Evolutionary conservation across 2,888 invertebrate genomes (phyloP), one percentile per base, ranked within the genome.

Genomic region (Erebia palarica): DNA sequence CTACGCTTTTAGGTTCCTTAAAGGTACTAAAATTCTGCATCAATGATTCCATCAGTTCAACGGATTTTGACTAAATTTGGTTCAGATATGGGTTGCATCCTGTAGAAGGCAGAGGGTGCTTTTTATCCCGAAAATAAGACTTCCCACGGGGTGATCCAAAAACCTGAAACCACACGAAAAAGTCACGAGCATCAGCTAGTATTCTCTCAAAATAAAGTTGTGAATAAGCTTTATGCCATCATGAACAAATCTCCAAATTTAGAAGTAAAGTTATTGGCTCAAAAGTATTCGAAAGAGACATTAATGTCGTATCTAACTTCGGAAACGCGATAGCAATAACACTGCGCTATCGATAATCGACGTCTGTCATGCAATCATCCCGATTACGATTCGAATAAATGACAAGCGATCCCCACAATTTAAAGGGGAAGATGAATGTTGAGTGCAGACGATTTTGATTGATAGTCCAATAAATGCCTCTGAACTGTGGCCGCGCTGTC

Each of bases 391-490:
- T 75, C 68, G 68, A 63, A 74, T 73, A 68, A 74, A 73, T 71
- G 74, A 74, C 70, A 70, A 70, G 61, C 66, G 71, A 68, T 68
- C 74, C 74, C 72, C 65, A 72, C 75, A 77, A 80, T 79, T 78
- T 80, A 80, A 81, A 47, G 77, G 78, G 78, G 72, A 78, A 81
- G 81, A 80, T 78, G 80, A 75, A 78, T 78, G 77, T 81, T 79
- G 71, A 72, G 74, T 72, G 77, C 79, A 79, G 80, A 79, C 80
- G 78, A 80, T 80, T 84, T 86, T 88, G 90, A 90, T 88, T 88
- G 90, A 90, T 90, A 81, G 80, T 79, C 84, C 81, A 84, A 86
- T 81, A 82, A 82, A 84, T 81, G 83, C 83, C 75, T 81, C 82
- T 83, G 79, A 81, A 78, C 81, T 80, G 78, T 81, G 80, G 81